Percentiles rank a stretch among this genome's conserved stretches.
Evolutionary conservation across 2,113 vertebrate species (phyloP).

Genomic region (Apeltes quadracus): DNA sequence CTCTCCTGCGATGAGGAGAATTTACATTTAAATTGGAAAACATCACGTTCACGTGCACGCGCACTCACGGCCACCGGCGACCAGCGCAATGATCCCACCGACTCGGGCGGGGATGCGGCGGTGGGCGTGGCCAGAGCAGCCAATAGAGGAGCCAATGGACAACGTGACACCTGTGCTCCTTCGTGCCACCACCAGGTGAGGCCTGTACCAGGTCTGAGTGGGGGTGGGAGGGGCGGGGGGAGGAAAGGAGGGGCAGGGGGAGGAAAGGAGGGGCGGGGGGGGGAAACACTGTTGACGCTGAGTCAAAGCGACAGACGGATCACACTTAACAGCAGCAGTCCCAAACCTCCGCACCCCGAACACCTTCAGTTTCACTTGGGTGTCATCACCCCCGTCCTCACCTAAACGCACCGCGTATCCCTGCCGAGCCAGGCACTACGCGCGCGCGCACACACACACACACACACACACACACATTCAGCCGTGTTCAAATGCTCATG

Average conservation of each 20-base stretch:
- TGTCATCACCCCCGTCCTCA: constrained; percentile 71
- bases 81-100: constrained; percentile 2
- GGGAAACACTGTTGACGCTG: constrained; percentile 51
- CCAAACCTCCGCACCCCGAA: constrained; percentile 39
- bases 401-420: constrained; percentile 26
- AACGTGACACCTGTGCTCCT: constrained; percentile 34
- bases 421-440: constrained; percentile 2
- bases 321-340: constrained; percentile 59
- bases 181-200: constrained; percentile 53
- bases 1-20: constrained; percentile 38
- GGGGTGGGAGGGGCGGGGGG: too few relatives aligned
- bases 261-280: background rate
- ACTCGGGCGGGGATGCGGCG: constrained; percentile 28
- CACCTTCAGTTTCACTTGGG: constrained; percentile 65
- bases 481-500: constrained; percentile 52
- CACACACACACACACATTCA: constrained; percentile 22
- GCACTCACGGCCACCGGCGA: constrained; percentile 28
- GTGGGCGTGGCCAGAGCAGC: constrained; percentile 9
- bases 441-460: constrained; percentile 2
- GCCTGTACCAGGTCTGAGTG: constrained; percentile 31
- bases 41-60: constrained; percentile 60
- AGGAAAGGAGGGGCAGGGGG: too few relatives aligned
- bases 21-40: constrained; percentile 66
- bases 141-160: constrained; percentile 10
- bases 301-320: constrained; percentile 70